phyloP scores from a whole-genome alignment of 2,797 vertebrate genomes.

The Etheostoma perlongum region DNA sequence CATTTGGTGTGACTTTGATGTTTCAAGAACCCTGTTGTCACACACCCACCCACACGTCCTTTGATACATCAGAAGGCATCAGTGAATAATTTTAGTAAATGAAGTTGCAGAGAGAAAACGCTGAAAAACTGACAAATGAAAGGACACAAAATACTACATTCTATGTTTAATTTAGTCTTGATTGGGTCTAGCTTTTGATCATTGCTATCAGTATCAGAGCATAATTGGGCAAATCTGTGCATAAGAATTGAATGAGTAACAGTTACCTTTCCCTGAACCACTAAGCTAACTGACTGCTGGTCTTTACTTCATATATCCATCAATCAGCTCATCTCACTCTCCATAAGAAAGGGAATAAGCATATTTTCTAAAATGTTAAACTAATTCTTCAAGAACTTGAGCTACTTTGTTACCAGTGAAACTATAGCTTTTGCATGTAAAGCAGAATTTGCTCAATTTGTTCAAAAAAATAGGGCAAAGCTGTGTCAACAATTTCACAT shows the following conservation, averaged over 20 bases:
- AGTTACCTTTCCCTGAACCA: no score
- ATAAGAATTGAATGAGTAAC: no score
- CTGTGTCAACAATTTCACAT: background rate
- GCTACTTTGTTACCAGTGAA: background rate
- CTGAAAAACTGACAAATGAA: background rate
- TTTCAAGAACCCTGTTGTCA: background rate
- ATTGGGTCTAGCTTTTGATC: background rate
- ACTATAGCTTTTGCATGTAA: background rate
- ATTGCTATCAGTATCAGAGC: background rate
- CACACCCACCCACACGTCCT: background rate
- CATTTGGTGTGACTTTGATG: slow-evolving; percentile 12
- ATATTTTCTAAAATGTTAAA: no score
- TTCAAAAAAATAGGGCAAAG: background rate
- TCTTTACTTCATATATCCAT: no score
- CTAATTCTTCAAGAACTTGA: no score
- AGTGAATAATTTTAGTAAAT: background rate
- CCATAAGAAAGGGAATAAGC: no score
- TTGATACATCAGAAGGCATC: slow-evolving; percentile 11
- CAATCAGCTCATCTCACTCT: no score
- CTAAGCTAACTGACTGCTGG: no score
- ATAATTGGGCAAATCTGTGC: no score
- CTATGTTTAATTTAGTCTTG: background rate
- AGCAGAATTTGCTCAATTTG: background rate
- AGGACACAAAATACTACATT: background rate
- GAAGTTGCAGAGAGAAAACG: background rate